Percentiles rank a stretch among this genome's conserved stretches.
phyloP scores from a whole-genome alignment of 2,888 invertebrate species.

The Drosophila diplacantha region DNA sequence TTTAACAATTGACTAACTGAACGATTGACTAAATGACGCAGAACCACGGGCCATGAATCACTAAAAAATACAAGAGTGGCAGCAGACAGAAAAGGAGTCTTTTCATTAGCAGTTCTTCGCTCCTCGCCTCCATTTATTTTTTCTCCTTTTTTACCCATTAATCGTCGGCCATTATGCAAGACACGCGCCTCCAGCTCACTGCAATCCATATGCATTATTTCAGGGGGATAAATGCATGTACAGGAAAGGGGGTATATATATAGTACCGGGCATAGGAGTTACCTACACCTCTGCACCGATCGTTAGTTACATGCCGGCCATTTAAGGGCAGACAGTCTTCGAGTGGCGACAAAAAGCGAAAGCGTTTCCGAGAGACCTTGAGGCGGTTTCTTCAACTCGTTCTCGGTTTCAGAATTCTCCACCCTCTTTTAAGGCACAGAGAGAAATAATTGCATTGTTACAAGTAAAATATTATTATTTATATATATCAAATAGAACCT shows the following conservation, averaged over 20 bases:
- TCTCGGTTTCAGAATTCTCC: conserved; percentile 33
- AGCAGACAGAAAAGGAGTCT: conserved; percentile 49
- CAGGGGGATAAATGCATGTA: conserved; percentile 8
- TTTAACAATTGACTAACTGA: conserved; percentile 33
- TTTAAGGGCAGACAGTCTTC: conserved; percentile 61
- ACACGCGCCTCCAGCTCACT: conserved; percentile 64
- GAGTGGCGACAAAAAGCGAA: conserved; percentile 64
- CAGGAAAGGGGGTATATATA: conserved; percentile 10
- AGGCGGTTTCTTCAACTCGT: conserved; percentile 68
- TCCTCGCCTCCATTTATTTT: conserved; percentile 2
- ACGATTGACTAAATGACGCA: conserved; percentile 26
- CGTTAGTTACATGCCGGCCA: conserved; percentile 53
- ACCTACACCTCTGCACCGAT: conserved; percentile 28
- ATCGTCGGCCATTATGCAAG: conserved; percentile 66
- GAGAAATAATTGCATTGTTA: background rate
- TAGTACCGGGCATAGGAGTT: conserved; percentile 14
- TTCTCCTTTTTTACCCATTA: conserved; percentile 45
- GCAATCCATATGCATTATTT: conserved; percentile 61
- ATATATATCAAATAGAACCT: background rate
- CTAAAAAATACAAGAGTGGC: conserved; percentile 32
- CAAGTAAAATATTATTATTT: background rate
- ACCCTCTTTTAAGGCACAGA: background rate
- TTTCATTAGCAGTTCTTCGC: conserved; percentile 44
- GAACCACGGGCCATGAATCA: conserved; percentile 58
- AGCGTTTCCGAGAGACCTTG: conserved; percentile 67